Conservation (phyloP, 1,140 invertebrate genomes). For the Teleopsis dalmanni region DNA sequence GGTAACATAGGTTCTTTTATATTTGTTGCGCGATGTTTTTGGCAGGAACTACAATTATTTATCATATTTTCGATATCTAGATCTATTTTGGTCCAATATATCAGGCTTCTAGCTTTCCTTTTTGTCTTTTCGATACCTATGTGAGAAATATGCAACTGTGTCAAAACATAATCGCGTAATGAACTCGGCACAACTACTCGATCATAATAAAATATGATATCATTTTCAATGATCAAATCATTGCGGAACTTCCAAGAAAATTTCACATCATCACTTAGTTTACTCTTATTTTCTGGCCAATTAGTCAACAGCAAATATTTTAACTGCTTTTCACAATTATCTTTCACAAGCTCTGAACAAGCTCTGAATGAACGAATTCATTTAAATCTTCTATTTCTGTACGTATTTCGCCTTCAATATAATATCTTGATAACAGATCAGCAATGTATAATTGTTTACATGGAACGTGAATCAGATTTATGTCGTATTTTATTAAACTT, state of each 20-base stretch:
- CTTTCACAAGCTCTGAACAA: too few relatives aligned
- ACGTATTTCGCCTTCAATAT: too few relatives aligned
- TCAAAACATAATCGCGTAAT: background rate
- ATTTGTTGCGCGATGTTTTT: background rate
- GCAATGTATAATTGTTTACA: too few relatives aligned
- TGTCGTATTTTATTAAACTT: too few relatives aligned
- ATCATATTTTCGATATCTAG: background rate
- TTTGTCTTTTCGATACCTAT: conserved; percentile 6
- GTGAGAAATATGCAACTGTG: conserved; percentile 2
- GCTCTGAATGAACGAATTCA: too few relatives aligned
- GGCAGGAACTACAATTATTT: background rate
- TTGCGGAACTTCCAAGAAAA: conserved; percentile 6
- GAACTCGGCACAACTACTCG: conserved; percentile 8
- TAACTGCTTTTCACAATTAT: too few relatives aligned
- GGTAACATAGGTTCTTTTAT: conserved; percentile 1
- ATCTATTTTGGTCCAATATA: conserved; percentile 7
- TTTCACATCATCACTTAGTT: background rate
- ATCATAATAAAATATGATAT: conserved; percentile 9
- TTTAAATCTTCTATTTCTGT: too few relatives aligned
- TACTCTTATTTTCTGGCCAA: background rate
- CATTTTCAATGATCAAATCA: conserved; percentile 4
- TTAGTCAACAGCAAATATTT: too few relatives aligned
- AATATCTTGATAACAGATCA: too few relatives aligned
- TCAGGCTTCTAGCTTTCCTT: background rate
- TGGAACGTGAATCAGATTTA: too few relatives aligned